Percentiles rank a stretch among this genome's conserved stretches.
Conservation (phyloP, 92 coral and sea anemone species). For the Parazoanthus swiftii region DNA sequence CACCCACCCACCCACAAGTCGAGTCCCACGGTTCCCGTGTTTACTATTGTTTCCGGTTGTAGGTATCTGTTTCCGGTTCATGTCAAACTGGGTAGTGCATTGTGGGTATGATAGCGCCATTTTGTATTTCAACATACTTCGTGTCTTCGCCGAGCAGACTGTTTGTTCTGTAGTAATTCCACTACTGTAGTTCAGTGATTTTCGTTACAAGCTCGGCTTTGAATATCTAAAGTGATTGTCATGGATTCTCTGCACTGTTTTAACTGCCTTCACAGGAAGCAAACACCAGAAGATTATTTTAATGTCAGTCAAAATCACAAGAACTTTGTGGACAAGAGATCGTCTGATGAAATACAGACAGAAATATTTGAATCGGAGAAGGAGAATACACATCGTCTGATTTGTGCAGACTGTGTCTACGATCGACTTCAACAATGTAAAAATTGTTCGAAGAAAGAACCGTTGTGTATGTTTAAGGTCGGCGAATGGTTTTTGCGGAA, state of each 20-base stretch:
- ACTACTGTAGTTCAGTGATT: background rate
- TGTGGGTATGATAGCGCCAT: slow-evolving; percentile 40
- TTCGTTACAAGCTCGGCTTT: background rate
- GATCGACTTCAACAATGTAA: slow-evolving; percentile 91
- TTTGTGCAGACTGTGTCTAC: slow-evolving; percentile 94
- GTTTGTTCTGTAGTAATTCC: slow-evolving; percentile 34
- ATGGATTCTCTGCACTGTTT: slow-evolving; percentile 93
- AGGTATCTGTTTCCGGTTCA: slow-evolving; percentile 9
- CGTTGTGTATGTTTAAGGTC: slow-evolving; percentile 92
- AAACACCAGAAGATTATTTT: slow-evolving; percentile 83
- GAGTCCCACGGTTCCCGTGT: background rate
- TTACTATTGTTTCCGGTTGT: background rate
- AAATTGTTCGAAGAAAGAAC: slow-evolving; percentile 74
- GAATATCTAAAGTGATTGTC: background rate
- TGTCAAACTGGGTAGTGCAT: slow-evolving; percentile 38
- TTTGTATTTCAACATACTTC: slow-evolving; percentile 20
- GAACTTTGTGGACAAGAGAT: slow-evolving; percentile 51
- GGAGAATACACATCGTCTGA: slow-evolving; percentile 62
- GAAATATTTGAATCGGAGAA: slow-evolving; percentile 48
- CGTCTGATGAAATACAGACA: slow-evolving; percentile 51
- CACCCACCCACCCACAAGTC: too few relatives aligned
- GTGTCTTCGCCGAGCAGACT: slow-evolving; percentile 13
- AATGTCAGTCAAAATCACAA: slow-evolving; percentile 79
- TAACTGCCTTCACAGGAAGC: slow-evolving; percentile 85
- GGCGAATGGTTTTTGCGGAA: slow-evolving; percentile 88